These are phyloP conservation scores for Indicator maculatus DNA, from an alignment of 2,113 vertebrate genomes.

Conservation along the genomic window DNA sequence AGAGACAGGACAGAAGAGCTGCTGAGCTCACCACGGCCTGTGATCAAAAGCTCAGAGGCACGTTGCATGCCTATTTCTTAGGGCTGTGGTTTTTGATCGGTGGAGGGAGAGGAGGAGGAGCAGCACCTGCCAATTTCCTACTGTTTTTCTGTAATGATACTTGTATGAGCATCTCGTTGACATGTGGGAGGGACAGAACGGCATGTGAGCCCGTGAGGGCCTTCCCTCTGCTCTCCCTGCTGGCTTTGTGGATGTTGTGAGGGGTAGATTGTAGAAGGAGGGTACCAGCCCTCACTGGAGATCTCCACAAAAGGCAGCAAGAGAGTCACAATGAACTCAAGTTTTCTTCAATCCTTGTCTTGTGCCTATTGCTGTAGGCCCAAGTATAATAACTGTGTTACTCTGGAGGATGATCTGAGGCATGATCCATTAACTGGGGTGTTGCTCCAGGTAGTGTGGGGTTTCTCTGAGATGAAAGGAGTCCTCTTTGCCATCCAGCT, in stretches of 20 bases:
- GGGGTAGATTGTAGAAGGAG: not conserved
- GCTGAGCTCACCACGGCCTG: accelerated
- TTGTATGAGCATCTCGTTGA: not conserved
- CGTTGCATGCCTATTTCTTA: accelerated
- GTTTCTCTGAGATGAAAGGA: not conserved
- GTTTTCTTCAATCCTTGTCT: accelerated
- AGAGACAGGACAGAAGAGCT: not conserved
- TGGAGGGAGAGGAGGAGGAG: not conserved
- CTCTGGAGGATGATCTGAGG: not conserved
- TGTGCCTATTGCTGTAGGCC: not conserved
- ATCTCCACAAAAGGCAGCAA: not conserved
- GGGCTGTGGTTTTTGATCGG: not conserved
- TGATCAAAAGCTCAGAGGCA: accelerated
- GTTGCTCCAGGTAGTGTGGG: not conserved
- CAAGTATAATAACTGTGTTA: accelerated
- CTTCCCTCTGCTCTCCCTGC: not conserved
- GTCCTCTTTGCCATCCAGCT: not conserved
- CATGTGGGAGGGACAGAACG: accelerated
- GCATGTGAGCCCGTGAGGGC: accelerated
- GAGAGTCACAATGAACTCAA: not conserved
- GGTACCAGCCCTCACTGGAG: not conserved
- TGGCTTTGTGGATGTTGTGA: not conserved
- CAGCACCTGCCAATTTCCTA: not conserved
- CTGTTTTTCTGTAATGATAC: not conserved
- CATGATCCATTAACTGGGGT: not conserved